Evolutionary conservation across 2,888 invertebrate genomes (phyloP).

Genomic region (Osedax frankpressi): DNA sequence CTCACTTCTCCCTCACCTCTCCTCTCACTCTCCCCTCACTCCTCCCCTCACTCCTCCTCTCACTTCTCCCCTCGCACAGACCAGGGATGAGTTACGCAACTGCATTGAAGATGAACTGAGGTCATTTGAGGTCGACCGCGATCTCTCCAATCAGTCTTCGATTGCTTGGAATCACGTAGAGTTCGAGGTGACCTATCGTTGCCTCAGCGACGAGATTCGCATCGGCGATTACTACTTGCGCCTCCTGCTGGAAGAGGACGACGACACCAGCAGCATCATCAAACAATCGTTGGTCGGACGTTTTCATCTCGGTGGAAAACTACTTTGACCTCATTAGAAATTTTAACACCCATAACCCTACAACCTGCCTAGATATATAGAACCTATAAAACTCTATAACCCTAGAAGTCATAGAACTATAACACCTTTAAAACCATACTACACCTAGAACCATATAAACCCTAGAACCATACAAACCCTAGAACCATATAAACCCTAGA

Average conservation of each 20-base stretch:
- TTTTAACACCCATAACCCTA: no score
- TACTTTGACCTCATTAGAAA: no score
- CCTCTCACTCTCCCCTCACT: not conserved
- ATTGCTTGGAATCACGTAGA: constrained; percentile 95
- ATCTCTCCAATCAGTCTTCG: constrained; percentile 56
- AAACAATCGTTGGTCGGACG: constrained; percentile 75
- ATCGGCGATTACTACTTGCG: constrained; percentile 96
- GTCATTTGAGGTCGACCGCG: constrained; percentile 75
- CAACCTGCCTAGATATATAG: no score
- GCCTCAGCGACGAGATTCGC: constrained; percentile 86
- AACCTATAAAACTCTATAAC: no score
- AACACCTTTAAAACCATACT: no score
- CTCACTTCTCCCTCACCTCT: not conserved
- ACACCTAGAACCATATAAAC: no score
- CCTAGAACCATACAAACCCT: no score
- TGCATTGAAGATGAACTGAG: constrained; percentile 83
- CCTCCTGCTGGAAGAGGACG: constrained; percentile 75
- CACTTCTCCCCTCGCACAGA: constrained; percentile 50
- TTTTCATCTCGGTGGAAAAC: no score
- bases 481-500: no score
- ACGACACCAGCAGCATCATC: constrained; percentile 54
- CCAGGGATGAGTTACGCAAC: constrained; percentile 81
- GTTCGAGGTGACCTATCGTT: constrained; percentile 78
- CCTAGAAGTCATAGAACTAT: no score
- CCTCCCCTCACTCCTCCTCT: not conserved